These are phyloP conservation scores for Nibea coibor DNA, from an alignment of 2,113 vertebrate species.

Conservation along the genomic window DNA sequence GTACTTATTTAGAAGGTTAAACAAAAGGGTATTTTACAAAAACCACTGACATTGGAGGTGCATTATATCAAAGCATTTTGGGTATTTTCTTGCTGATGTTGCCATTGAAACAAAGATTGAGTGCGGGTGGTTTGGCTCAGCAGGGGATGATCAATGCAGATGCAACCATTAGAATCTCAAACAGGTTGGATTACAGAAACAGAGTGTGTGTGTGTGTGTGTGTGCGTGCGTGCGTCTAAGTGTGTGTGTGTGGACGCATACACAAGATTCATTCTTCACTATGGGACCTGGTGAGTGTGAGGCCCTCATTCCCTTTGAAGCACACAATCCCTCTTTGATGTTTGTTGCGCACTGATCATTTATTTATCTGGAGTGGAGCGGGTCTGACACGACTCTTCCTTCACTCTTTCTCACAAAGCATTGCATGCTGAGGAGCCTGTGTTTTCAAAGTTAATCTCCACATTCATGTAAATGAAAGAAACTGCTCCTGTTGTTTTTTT, in stretches of 20 bases:
- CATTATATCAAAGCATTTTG: constrained; percentile 30
- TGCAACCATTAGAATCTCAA: constrained; percentile 60
- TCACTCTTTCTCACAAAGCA: constrained; percentile 47
- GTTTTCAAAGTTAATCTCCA: constrained; percentile 43
- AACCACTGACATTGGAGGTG: constrained; percentile 3
- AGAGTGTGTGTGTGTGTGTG: background rate
- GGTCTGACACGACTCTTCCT: constrained; percentile 63
- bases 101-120: constrained; percentile 30
- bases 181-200: constrained; percentile 46
- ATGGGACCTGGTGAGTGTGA: constrained; percentile 55
- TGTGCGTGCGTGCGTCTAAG: too few relatives aligned
- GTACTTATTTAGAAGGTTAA: constrained; percentile 2
- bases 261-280: constrained; percentile 59
- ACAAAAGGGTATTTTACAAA: constrained; percentile 2
- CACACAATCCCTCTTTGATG: constrained; percentile 81
- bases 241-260: constrained; percentile 8
- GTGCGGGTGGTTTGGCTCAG: constrained; percentile 28
- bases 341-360: constrained; percentile 82
- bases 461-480: constrained; percentile 23
- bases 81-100: constrained; percentile 21
- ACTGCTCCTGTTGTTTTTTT: background rate
- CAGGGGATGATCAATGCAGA: constrained; percentile 60
- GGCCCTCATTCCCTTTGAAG: constrained; percentile 79
- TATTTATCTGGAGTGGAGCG: constrained; percentile 78
- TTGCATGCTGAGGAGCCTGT: constrained; percentile 17